These are phyloP conservation scores for Lepus townsendii DNA, from an alignment of 2,797 vertebrate species.

Conservation along the genomic window DNA sequence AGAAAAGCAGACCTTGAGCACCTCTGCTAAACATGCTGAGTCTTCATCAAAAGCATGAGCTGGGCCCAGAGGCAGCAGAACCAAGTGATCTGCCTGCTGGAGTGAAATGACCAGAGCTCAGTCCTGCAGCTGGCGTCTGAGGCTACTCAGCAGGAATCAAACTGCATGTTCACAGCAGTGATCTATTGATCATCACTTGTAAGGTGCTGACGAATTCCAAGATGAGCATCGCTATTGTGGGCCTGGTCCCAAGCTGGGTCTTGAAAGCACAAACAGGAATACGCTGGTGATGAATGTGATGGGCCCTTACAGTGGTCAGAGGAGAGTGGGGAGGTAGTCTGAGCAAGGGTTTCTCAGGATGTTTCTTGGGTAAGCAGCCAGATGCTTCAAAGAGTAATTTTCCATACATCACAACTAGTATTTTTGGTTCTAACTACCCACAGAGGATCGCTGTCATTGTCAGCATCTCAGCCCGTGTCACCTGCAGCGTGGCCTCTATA, in stretches of 20 bases:
- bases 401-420: not conserved
- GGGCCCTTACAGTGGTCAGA: not conserved
- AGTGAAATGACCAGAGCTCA: not conserved
- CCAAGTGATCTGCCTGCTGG: not conserved
- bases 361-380: not conserved
- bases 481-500: not conserved
- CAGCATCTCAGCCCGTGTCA: not conserved
- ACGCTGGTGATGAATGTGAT: not conserved
- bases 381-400: not conserved
- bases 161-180: too few relatives aligned
- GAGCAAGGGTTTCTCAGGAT: not conserved
- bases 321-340: not conserved
- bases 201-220: not conserved
- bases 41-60: not conserved
- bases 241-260: not conserved
- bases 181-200: not conserved
- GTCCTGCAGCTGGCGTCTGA: not conserved
- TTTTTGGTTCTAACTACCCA: not conserved
- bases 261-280: not conserved
- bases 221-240: not conserved
- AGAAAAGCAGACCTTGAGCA: not conserved
- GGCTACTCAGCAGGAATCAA: not conserved
- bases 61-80: not conserved
- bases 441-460: not conserved
- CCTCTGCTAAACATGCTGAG: not conserved